Evolutionary conservation across 2,888 invertebrate species (phyloP).

Genomic region (Mactromeris polynyma): DNA sequence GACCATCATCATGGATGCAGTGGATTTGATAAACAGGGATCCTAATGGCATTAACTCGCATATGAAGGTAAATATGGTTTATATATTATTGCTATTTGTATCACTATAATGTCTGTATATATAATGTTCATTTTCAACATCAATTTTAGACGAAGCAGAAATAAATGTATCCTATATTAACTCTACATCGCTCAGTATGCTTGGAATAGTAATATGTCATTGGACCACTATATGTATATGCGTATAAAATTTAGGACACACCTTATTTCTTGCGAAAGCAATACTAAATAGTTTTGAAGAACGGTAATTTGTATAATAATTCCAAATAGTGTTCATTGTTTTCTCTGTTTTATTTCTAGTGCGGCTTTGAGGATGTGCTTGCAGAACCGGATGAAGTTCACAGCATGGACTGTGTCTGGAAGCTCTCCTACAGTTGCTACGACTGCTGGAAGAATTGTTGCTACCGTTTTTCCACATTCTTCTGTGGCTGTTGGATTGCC

Average conservation of each 20-base stretch:
- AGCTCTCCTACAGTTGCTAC: conserved; percentile 90
- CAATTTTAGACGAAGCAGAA: too few relatives aligned
- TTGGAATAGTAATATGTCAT: too few relatives aligned
- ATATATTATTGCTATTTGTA: background rate
- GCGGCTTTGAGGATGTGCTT: conserved; percentile 71
- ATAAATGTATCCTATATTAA: too few relatives aligned
- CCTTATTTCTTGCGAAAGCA: background rate
- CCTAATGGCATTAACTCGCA: conserved; percentile 51
- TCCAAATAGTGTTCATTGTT: background rate
- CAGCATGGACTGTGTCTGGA: conserved; percentile 91
- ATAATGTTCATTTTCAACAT: too few relatives aligned
- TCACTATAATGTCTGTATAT: too few relatives aligned
- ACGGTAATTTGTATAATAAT: background rate
- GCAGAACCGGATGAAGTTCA: conserved; percentile 83
- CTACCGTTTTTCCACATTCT: conserved; percentile 90
- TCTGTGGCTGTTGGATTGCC: conserved; percentile 91
- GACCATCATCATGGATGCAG: too few relatives aligned
- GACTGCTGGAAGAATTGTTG: conserved; percentile 90
- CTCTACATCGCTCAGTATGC: too few relatives aligned
- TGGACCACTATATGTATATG: background rate
- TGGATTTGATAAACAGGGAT: conserved; percentile 44
- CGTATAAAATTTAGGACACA: background rate
- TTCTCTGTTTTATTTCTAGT: conserved; percentile 46
- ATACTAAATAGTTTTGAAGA: background rate
- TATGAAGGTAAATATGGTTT: conserved; percentile 23